phyloP scores from a whole-genome alignment of 2,113 vertebrate genomes.

The Sinosuthora webbiana region DNA sequence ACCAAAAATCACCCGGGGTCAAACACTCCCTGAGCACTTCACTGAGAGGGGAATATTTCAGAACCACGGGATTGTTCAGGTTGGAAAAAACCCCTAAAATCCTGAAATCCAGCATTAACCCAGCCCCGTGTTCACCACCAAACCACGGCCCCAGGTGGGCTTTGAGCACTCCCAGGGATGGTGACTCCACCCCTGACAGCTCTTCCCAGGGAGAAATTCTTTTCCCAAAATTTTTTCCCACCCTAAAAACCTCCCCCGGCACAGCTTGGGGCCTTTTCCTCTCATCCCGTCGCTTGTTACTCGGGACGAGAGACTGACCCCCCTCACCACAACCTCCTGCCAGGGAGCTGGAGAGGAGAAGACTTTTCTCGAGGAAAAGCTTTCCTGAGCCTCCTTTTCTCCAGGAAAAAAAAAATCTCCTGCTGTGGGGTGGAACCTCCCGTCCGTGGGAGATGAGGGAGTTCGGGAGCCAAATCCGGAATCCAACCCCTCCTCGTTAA shows the following conservation, averaged over 20 bases:
- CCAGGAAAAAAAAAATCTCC: neutral
- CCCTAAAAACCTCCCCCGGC: neutral
- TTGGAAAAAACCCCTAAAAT: accelerated
- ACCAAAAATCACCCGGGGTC: neutral
- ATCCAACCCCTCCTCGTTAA: neutral
- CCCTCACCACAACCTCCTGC: neutral
- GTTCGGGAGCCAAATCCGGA: neutral
- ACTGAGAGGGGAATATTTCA: neutral
- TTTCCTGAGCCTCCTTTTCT: neutral
- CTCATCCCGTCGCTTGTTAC: neutral
- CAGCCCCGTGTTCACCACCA: accelerated
- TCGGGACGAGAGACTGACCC: neutral
- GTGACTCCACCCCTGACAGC: neutral
- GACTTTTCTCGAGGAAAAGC: too few relatives aligned
- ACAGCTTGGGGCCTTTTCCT: neutral
- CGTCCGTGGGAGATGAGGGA: accelerated
- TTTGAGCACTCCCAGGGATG: neutral
- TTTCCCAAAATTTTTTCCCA: neutral
- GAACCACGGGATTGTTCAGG: accelerated
- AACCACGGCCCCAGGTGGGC: neutral
- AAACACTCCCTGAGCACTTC: neutral
- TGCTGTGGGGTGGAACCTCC: neutral
- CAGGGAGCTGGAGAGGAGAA: accelerated
- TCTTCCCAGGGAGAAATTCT: neutral
- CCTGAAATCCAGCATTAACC: neutral